Conservation (phyloP, 2,888 invertebrate species). For the Carabus problematicus region DNA sequence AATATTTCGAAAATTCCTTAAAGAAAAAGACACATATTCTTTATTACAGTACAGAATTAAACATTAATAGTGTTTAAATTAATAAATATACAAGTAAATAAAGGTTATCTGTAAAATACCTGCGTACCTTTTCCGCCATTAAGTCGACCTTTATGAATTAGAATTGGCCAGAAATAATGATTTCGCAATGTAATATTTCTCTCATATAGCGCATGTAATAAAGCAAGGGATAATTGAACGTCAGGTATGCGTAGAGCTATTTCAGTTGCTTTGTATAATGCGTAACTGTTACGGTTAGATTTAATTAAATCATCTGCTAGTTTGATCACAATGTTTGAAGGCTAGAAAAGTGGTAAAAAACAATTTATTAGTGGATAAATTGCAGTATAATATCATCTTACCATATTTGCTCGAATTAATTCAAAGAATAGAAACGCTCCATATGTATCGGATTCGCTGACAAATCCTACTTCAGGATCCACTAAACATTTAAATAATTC, state of each 20-base stretch:
- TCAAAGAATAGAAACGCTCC: slow-evolving; percentile 66
- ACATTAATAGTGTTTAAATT: neutral
- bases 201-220: slow-evolving; percentile 54
- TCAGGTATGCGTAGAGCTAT: slow-evolving; percentile 62
- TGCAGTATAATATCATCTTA: slow-evolving; percentile 52
- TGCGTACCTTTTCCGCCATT: slow-evolving; percentile 64
- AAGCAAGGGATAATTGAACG: slow-evolving; percentile 58
- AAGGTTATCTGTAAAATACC: neutral
- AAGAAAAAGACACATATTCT: slow-evolving; percentile 35
- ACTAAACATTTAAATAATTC: slow-evolving; percentile 61
- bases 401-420: slow-evolving; percentile 64
- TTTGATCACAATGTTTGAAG: slow-evolving; percentile 58
- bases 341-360: slow-evolving; percentile 56
- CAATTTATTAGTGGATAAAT: neutral
- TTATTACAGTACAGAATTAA: slow-evolving; percentile 18
- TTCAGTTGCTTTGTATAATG: slow-evolving; percentile 54
- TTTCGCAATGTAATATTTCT: slow-evolving; percentile 57
- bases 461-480: slow-evolving; percentile 56
- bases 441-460: slow-evolving; percentile 58
- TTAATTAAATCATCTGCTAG: slow-evolving; percentile 61
- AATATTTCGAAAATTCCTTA: slow-evolving; percentile 65
- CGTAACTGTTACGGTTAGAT: slow-evolving; percentile 60
- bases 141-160: slow-evolving; percentile 61
- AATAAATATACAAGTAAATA: slow-evolving; percentile 18
- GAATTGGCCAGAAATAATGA: slow-evolving; percentile 73